Evolutionary conservation across 2,888 invertebrate species (phyloP).

Genomic region (Lasioglossum villosulum): DNA sequence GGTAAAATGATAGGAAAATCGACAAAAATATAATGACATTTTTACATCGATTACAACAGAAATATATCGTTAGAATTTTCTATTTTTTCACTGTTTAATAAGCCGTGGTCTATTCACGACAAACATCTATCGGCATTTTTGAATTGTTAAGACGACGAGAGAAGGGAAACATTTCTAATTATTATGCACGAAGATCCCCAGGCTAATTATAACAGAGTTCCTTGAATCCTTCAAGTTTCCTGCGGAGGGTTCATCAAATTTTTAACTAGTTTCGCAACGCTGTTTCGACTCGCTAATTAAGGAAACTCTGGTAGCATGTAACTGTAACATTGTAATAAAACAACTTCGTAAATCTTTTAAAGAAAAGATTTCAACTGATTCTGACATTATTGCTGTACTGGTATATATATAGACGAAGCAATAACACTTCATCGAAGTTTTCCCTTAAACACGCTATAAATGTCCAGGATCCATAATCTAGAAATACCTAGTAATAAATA

Average conservation of each 20-base stretch:
- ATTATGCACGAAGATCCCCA: not conserved
- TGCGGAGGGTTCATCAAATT: not conserved
- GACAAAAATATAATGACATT: too few relatives aligned
- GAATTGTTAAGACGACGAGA: not conserved
- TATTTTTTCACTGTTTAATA: not conserved
- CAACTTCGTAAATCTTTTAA: not conserved
- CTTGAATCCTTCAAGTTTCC: not conserved
- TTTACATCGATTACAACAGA: too few relatives aligned
- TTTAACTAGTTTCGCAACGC: not conserved
- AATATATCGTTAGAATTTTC: not conserved
- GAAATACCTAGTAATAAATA: slow-evolving; percentile 4
- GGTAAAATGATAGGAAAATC: too few relatives aligned
- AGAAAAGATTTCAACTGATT: too few relatives aligned
- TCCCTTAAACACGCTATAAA: not conserved
- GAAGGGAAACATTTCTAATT: not conserved
- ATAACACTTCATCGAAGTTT: not conserved
- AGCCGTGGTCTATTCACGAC: too few relatives aligned
- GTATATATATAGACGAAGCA: not conserved
- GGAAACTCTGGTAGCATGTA: not conserved
- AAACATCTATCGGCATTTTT: not conserved
- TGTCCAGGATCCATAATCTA: slow-evolving; percentile 1
- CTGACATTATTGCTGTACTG: not conserved
- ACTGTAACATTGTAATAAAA: not conserved
- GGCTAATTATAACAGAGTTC: not conserved
- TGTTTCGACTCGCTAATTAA: not conserved